phyloP scores from a whole-genome alignment of 1,140 invertebrate genomes.

The Atta cephalotes region DNA sequence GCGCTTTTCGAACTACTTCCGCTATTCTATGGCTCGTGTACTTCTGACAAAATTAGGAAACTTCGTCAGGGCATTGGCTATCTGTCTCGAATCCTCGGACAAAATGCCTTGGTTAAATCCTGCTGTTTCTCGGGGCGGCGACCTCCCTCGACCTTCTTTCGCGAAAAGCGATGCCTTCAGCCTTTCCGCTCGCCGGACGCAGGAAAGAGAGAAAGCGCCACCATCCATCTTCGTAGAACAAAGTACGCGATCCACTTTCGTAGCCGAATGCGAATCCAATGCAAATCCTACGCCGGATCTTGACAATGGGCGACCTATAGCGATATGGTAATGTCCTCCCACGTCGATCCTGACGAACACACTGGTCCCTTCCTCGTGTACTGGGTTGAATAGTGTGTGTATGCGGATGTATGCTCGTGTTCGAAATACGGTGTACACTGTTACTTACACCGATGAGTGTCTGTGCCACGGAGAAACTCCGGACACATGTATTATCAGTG shows the following conservation, averaged over 20 bases:
- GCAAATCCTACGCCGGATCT: conserved; percentile 75
- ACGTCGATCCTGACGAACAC: conserved; percentile 71
- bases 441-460: conserved; percentile 42
- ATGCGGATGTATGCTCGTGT: not conserved
- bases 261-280: conserved; percentile 78
- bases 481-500: conserved; percentile 10
- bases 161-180: conserved; percentile 44
- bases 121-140: conserved; percentile 36
- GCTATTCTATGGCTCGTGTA: not conserved
- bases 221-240: conserved; percentile 79
- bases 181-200: conserved; percentile 62
- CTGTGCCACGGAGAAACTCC: conserved; percentile 28
- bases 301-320: conserved; percentile 75
- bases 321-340: conserved; percentile 79
- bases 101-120: conserved; percentile 20
- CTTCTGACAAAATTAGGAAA: conserved; percentile 24
- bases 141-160: conserved; percentile 55
- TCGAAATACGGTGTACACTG: conserved; percentile 52
- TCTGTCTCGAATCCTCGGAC: not conserved
- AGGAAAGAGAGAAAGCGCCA: conserved; percentile 49
- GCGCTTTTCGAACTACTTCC: not conserved
- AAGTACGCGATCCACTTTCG: conserved; percentile 78
- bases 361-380: conserved; percentile 5
- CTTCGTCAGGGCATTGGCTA: not conserved
- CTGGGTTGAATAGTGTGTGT: conserved; percentile 6